These are phyloP conservation scores for Orientallactaga sibirica DNA, from an alignment of 2,797 vertebrate species.

Conservation along the genomic window DNA sequence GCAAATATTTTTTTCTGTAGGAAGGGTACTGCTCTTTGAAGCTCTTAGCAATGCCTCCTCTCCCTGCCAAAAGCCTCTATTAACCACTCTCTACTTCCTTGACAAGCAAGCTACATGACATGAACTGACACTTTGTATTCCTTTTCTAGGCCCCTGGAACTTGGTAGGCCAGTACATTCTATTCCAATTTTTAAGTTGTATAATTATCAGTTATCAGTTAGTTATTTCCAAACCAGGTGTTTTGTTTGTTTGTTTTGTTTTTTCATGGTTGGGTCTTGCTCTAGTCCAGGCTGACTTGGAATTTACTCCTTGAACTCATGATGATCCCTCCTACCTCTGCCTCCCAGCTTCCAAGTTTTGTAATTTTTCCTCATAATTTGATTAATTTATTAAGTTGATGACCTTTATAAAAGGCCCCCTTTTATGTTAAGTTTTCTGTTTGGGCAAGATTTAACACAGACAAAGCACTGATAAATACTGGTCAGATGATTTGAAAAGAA, in stretches of 20 bases:
- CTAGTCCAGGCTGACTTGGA: no score
- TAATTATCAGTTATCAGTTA: conserved; percentile 2
- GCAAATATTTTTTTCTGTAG: conserved; percentile 5
- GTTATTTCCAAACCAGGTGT: neutral
- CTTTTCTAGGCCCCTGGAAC: neutral
- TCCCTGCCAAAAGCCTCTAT: neutral
- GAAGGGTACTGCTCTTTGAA: neutral
- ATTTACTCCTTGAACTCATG: no score
- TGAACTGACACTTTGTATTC: neutral
- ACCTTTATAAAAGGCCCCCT: neutral
- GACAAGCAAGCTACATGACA: neutral
- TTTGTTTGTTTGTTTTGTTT: neutral
- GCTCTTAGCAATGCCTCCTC: neutral
- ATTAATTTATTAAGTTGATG: conserved; percentile 43
- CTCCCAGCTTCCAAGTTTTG: neutral
- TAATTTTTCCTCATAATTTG: conserved; percentile 11
- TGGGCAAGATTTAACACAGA: conserved; percentile 41
- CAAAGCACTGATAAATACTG: conserved; percentile 12
- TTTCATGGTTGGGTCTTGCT: no score
- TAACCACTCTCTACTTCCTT: neutral
- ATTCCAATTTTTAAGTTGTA: neutral
- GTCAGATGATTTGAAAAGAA: conserved; percentile 11
- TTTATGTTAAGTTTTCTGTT: conserved; percentile 29
- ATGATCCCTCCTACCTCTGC: no score
- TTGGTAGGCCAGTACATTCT: neutral